Evolutionary conservation across 2,888 invertebrate species (phyloP).

Genomic region (Tipula lateralis): DNA sequence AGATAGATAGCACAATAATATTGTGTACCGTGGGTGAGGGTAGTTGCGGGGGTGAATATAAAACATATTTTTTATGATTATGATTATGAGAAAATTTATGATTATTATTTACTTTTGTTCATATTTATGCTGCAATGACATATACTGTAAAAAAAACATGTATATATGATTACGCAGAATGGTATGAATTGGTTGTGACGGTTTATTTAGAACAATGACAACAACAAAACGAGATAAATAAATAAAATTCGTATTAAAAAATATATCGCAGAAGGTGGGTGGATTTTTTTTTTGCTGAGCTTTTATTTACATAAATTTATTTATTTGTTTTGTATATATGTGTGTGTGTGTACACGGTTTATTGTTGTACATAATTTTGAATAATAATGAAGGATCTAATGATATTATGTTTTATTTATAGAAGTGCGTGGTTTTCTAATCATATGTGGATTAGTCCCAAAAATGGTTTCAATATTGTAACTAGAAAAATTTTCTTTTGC

Average conservation of each 20-base stretch:
- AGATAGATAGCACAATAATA: neutral
- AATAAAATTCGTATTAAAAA: neutral
- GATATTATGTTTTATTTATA: neutral
- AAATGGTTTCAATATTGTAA: neutral
- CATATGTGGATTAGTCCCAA: neutral
- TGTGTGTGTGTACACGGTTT: neutral
- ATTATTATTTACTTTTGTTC: conserved; percentile 11
- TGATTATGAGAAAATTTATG: neutral
- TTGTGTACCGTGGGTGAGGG: neutral
- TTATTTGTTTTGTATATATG: neutral
- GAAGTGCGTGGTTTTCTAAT: neutral
- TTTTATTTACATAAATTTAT: neutral
- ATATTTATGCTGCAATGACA: conserved; percentile 24
- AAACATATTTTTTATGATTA: neutral
- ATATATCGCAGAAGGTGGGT: neutral
- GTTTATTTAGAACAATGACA: neutral
- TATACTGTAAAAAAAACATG: neutral
- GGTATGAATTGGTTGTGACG: neutral
- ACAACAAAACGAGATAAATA: neutral
- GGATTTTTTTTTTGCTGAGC: neutral
- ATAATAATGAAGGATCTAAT: neutral
- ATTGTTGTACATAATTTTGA: neutral
- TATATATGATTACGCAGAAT: conserved; percentile 3
- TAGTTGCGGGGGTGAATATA: neutral
- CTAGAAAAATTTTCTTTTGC: too few species aligned